These are phyloP conservation scores for Clangula hyemalis DNA, from an alignment of 2,797 vertebrate species.

Conservation along the genomic window DNA sequence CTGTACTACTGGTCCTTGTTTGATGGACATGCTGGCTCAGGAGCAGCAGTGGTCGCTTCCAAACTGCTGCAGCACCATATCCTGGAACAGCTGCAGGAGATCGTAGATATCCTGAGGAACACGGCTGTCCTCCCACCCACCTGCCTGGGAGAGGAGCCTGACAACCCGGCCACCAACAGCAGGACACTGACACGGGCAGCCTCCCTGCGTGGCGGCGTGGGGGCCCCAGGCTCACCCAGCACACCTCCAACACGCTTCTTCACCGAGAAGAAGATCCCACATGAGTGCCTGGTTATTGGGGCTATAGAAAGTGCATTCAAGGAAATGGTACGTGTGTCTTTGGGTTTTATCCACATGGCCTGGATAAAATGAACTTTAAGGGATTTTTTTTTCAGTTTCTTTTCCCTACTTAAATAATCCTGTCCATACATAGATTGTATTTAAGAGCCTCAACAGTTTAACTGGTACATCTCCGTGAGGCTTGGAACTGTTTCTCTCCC, in stretches of 20 bases:
- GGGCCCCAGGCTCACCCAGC: constrained; percentile 89
- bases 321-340: constrained; percentile 88
- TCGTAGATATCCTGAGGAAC: constrained; percentile 89
- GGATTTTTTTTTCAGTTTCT: neutral
- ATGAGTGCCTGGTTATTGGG: constrained; percentile 93
- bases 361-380: neutral
- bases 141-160: constrained; percentile 90
- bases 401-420: neutral
- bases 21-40: constrained; percentile 94
- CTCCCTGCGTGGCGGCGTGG: constrained; percentile 88
- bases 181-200: constrained; percentile 89
- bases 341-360: neutral
- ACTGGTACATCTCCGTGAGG: neutral
- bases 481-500: neutral
- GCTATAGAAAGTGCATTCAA: constrained; percentile 97
- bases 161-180: constrained; percentile 78
- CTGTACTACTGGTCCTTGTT: constrained; percentile 97
- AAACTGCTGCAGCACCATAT: constrained; percentile 92
- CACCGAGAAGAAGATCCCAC: constrained; percentile 94
- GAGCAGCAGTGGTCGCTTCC: constrained; percentile 90
- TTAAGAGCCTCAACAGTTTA: neutral
- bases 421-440: neutral
- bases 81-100: constrained; percentile 90
- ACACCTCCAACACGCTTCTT: constrained; percentile 91
- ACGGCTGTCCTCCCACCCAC: constrained; percentile 85